Base-by-base conservation (phyloP, 1,140 invertebrate species). In the Leguminivora glycinivorella region DNA sequence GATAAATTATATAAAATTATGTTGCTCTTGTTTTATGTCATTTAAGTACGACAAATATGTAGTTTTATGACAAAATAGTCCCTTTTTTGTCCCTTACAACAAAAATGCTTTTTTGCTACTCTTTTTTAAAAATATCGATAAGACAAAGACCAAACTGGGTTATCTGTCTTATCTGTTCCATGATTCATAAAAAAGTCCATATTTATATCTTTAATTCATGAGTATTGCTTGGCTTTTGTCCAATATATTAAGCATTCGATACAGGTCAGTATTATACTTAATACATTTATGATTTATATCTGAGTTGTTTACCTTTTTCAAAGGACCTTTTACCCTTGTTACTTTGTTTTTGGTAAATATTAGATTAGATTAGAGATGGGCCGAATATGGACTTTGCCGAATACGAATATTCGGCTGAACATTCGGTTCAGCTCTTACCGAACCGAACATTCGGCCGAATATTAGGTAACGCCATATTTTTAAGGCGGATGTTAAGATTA, bases 151-250 rank as follows among this genome's bases (percentile, higher is more conserved):
- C 56, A n/a, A 60, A 60, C 52, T 60, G n/a, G 56, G 12, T 26
- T 60, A 60, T 25, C 56, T 56, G 17, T 52, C 52, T 29, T 26
- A 60, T 29, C 58, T 29, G n/a, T 29, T 63, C 19, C 58, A 63
- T 63, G 25, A 63, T 63, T 63, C 58, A 63, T 29, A 29, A 29
- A 63, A 43, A 63, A 63, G 25, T 63, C 22, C 22, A 29, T 58
- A 26, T 26, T 14, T 26, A 29, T 26, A 58, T 58, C 12, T 26
- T 58, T 52, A 52, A 52, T 58, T 25, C 25, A 58, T 58, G 25
- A 25, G 25, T 26, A 58, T 25, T 5, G 56, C 12, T 29, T 63
- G 58, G 58, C 58, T 5, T 0, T 17, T 4, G 1, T 26, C 58
- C 58, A 63, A 17, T 29, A 63, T 63, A 63, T 63, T 29, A 29